Percentiles rank a stretch among this genome's conserved stretches.
Evolutionary conservation across 2,113 vertebrate species (phyloP).

Genomic region (Mola mola): DNA sequence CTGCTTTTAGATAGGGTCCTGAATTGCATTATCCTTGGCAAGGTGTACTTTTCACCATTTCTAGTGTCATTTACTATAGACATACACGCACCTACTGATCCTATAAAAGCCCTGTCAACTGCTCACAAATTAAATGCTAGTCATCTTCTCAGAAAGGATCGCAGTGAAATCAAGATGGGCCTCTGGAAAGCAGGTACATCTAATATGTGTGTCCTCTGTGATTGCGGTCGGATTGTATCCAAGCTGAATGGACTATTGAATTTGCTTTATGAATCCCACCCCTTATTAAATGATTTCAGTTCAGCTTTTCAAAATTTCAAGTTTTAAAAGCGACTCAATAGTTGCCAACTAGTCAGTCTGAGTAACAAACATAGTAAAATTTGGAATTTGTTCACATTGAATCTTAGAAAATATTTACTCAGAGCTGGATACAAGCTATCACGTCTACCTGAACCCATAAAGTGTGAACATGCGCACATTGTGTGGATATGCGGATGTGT

Average conservation of each 20-base stretch:
- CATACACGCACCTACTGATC: constrained; percentile 60
- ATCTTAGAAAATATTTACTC: neutral
- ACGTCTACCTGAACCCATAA: neutral
- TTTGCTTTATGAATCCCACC: too few species aligned
- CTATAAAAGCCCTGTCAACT: constrained; percentile 59
- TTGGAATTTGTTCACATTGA: neutral
- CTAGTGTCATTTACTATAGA: constrained; percentile 54
- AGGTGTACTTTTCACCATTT: constrained; percentile 54
- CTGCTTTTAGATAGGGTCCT: constrained; percentile 37
- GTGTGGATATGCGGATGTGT: neutral
- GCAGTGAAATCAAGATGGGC: constrained; percentile 24
- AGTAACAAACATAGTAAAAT: too few species aligned
- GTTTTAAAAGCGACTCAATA: too few species aligned
- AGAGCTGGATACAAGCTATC: neutral
- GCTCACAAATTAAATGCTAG: constrained; percentile 43
- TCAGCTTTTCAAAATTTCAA: too few species aligned
- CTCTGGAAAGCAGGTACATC: neutral
- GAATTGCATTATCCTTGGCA: constrained; percentile 59
- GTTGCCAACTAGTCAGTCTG: too few species aligned
- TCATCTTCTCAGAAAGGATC: constrained; percentile 33
- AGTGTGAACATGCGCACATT: too few species aligned
- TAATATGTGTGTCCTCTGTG: neutral
- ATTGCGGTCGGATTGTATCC: neutral
- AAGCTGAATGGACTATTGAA: too few species aligned
- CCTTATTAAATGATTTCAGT: too few species aligned